Evolutionary conservation across 2,888 invertebrate genomes (phyloP).

Genomic region (Ophonus ardosiacus): DNA sequence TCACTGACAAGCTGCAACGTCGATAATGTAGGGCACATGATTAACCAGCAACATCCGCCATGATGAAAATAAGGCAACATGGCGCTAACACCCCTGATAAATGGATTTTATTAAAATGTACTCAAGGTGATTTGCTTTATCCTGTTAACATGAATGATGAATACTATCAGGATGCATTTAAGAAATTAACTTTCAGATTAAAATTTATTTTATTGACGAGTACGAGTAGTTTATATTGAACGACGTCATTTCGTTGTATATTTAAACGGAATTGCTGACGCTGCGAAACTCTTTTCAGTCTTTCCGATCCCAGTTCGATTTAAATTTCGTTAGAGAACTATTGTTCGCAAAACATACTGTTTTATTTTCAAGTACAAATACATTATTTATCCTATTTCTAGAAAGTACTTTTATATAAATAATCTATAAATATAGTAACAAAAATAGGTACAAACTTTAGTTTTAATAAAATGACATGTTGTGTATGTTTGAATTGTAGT

Average conservation of each 20-base stretch:
- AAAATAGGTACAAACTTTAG: too few species aligned
- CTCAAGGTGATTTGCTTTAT: constrained; percentile 37
- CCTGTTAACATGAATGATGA: background rate
- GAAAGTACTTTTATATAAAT: too few species aligned
- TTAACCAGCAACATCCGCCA: constrained; percentile 39
- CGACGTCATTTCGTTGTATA: background rate
- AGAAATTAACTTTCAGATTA: constrained; percentile 29
- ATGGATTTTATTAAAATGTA: constrained; percentile 41
- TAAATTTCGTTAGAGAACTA: constrained; percentile 1
- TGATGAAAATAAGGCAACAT: constrained; percentile 9
- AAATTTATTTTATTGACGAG: constrained; percentile 11
- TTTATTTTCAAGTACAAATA: too few species aligned
- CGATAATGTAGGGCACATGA: constrained; percentile 45
- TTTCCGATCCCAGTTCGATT: background rate
- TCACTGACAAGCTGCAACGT: background rate
- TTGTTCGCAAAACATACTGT: background rate
- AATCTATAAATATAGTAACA: too few species aligned
- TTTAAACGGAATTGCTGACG: background rate
- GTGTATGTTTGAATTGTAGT: too few species aligned
- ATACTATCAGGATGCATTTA: constrained; percentile 16
- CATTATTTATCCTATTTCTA: too few species aligned
- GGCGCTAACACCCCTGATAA: constrained; percentile 21
- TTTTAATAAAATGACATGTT: too few species aligned
- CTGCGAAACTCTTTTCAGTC: constrained; percentile 6
- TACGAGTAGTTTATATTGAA: background rate